phyloP scores from a whole-genome alignment of 2,797 vertebrate species.

The Girardinus metallicus region DNA sequence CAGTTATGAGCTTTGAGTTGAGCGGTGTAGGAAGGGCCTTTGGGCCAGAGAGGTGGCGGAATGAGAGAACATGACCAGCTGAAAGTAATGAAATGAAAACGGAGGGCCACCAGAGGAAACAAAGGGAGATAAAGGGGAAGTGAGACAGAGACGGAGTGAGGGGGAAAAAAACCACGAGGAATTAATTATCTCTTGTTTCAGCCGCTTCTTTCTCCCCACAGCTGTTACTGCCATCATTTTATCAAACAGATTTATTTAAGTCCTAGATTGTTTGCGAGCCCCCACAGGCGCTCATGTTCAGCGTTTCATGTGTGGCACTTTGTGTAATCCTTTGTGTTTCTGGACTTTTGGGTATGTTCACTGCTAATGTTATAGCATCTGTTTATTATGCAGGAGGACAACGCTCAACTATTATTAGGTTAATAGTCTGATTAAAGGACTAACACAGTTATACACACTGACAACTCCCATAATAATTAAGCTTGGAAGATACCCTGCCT shows the following conservation, averaged over 20 bases:
- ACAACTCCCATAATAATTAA: not conserved
- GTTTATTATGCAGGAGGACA: constrained; percentile 8
- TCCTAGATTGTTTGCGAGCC: constrained; percentile 8
- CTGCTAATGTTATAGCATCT: not conserved
- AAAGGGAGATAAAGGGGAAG: constrained; percentile 33
- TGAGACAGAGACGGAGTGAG: constrained; percentile 17
- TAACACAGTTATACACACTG: not conserved
- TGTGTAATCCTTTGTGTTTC: constrained; percentile 8
- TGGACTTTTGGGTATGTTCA: constrained; percentile 8
- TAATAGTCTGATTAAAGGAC: constrained; percentile 7
- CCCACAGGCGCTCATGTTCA: not conserved
- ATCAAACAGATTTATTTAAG: constrained; percentile 57
- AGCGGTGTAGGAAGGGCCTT: constrained; percentile 50
- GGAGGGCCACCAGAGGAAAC: constrained; percentile 44
- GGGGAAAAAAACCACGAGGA: constrained; percentile 40
- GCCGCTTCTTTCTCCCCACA: constrained; percentile 63
- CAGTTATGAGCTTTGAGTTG: constrained; percentile 68
- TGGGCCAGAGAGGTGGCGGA: constrained; percentile 49
- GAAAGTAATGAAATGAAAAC: constrained; percentile 52
- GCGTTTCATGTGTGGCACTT: not conserved
- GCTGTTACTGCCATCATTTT: constrained; percentile 61
- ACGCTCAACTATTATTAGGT: constrained; percentile 2
- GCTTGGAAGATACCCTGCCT: not conserved
- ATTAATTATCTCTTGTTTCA: constrained; percentile 72
- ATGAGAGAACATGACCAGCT: constrained; percentile 42